These are phyloP conservation scores for Drosophila phalerata DNA, from an alignment of 2,888 invertebrate species.

Conservation along the genomic window DNA sequence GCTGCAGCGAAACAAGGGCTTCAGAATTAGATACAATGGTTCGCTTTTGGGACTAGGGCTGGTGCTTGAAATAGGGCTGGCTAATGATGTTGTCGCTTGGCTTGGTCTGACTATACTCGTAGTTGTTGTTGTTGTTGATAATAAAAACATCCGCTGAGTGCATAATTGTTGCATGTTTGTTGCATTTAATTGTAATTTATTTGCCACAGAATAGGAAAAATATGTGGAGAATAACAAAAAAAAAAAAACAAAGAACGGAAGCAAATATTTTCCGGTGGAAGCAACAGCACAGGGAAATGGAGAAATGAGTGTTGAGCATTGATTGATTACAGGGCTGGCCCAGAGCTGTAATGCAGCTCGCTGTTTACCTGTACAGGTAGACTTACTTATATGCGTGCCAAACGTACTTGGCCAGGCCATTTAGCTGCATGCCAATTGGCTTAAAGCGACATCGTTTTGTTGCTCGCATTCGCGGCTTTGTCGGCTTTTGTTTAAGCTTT, in stretches of 20 bases:
- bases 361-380: conserved; percentile 10
- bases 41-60: conserved; percentile 8
- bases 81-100: conserved; percentile 70
- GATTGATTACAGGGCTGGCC: conserved; percentile 21
- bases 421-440: conserved; percentile 60
- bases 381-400: conserved; percentile 16
- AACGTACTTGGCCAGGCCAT: conserved; percentile 24
- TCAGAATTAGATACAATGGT: conserved; percentile 34
- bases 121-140: conserved; percentile 57
- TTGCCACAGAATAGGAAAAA: conserved; percentile 61
- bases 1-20: conserved; percentile 13
- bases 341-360: too few species aligned
- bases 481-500: conserved; percentile 64
- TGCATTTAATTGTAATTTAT: conserved; percentile 79
- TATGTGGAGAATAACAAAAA: conserved; percentile 22
- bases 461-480: conserved; percentile 45
- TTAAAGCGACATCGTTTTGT: conserved; percentile 55
- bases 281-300: conserved; percentile 34
- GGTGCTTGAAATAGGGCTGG: conserved; percentile 22
- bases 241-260: conserved; percentile 68
- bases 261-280: conserved; percentile 80
- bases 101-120: conserved; percentile 24
- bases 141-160: conserved; percentile 71
- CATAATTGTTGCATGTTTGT: conserved; percentile 73
- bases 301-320: conserved; percentile 14